Percentiles rank a stretch among this genome's conserved stretches.
Conservation (phyloP, 2,888 invertebrate genomes). For the Nycteola revayana region DNA sequence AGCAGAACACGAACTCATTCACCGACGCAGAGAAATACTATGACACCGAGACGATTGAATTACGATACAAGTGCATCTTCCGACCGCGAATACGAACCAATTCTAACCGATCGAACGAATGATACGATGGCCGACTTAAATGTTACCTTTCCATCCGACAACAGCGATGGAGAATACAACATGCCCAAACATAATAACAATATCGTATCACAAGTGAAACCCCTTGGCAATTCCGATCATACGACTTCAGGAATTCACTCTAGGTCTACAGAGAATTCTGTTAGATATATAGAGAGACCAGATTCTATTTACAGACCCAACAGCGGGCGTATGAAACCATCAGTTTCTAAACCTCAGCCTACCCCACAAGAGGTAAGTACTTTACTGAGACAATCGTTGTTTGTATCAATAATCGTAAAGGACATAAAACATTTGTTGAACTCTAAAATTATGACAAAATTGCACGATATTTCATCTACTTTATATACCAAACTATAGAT, state of each 20-base stretch:
- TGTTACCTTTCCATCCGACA: conserved; percentile 70
- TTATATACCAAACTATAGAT: too few species aligned
- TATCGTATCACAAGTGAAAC: conserved; percentile 26
- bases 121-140: conserved; percentile 76
- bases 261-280: conserved; percentile 41
- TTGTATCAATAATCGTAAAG: too few species aligned
- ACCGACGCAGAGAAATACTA: conserved; percentile 38
- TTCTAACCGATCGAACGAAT: conserved; percentile 72
- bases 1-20: conserved; percentile 51
- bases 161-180: conserved; percentile 43
- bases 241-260: conserved; percentile 20
- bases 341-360: conserved; percentile 21
- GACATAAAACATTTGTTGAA: too few species aligned
- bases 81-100: conserved; percentile 58
- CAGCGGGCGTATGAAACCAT: conserved; percentile 13
- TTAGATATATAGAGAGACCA: conserved; percentile 44
- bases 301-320: conserved; percentile 41
- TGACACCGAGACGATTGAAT: conserved; percentile 49
- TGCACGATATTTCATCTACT: too few species aligned
- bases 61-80: conserved; percentile 62
- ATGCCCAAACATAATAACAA: conserved; percentile 22
- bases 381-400: too few species aligned
- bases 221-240: conserved; percentile 22
- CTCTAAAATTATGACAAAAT: too few species aligned
- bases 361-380: conserved; percentile 57